Evolutionary conservation across 2,113 vertebrate species (phyloP).

Genomic region (Melospiza georgiana): DNA sequence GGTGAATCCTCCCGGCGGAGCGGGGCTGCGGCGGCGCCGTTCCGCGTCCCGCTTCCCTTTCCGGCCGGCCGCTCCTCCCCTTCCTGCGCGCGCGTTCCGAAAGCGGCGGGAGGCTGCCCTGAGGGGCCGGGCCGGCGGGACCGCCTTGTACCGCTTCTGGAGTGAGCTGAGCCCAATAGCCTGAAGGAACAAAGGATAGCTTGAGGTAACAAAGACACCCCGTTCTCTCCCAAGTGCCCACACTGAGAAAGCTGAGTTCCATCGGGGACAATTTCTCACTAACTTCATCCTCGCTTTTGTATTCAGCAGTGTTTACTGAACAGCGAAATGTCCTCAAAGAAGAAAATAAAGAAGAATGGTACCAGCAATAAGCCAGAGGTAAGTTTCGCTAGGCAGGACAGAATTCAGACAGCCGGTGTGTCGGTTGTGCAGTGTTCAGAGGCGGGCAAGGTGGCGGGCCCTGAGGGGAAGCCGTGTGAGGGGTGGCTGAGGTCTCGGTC

Average conservation of each 20-base stretch:
- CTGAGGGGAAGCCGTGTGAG: neutral
- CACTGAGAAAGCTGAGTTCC: neutral
- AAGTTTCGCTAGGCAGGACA: neutral
- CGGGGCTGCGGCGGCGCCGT: rapidly evolving
- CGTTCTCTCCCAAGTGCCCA: rapidly evolving
- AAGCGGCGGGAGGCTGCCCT: neutral
- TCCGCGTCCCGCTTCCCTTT: neutral
- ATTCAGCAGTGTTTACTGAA: rapidly evolving
- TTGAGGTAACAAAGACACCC: neutral
- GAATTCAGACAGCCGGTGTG: rapidly evolving
- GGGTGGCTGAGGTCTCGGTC: rapidly evolving
- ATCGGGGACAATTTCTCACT: rapidly evolving
- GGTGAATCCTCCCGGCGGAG: rapidly evolving
- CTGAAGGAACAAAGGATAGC: neutral
- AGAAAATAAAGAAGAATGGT: neutral
- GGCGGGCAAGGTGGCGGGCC: neutral
- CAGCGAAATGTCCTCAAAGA: neutral
- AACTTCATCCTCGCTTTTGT: rapidly evolving
- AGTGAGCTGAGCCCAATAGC: rapidly evolving
- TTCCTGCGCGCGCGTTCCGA: neutral
- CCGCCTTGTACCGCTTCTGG: rapidly evolving
- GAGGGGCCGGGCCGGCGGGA: neutral
- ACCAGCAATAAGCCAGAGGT: neutral
- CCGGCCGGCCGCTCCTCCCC: neutral
- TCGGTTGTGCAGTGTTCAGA: rapidly evolving